A percentile compares a stretch with the other conserved stretches of the same genome.
These are phyloP conservation scores for Labrus mixtus DNA, from an alignment of 2,113 vertebrate species.

Conservation along the genomic window DNA sequence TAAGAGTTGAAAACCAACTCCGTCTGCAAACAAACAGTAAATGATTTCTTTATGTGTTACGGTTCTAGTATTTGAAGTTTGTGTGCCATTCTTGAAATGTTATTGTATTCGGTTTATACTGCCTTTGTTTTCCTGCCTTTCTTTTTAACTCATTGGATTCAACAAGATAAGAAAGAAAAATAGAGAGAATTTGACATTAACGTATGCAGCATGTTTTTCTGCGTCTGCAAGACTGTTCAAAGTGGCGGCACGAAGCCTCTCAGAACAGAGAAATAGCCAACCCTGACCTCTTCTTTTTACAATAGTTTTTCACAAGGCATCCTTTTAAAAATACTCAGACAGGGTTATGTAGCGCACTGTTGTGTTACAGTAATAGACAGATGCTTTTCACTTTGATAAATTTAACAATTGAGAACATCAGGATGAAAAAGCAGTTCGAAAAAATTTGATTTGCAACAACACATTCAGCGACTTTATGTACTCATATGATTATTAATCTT, in stretches of 20 bases:
- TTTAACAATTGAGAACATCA: conserved; percentile 7
- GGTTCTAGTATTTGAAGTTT: conserved; percentile 19
- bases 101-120: conserved; percentile 25
- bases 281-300: conserved; percentile 2
- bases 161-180: conserved; percentile 30
- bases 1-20: background rate
- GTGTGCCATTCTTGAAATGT: conserved; percentile 20
- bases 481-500: background rate
- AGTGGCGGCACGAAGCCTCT: conserved; percentile 38
- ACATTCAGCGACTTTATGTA: background rate
- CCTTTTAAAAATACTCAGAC: conserved; percentile 21
- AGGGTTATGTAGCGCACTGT: conserved; percentile 12
- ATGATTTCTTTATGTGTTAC: conserved; percentile 16
- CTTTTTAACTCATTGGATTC: conserved; percentile 35
- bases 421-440: conserved; percentile 24
- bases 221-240: conserved; percentile 36
- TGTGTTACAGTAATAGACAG: conserved; percentile 7
- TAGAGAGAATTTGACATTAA: conserved; percentile 52
- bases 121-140: background rate
- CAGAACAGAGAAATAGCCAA: conserved; percentile 16
- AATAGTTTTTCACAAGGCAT: conserved; percentile 22
- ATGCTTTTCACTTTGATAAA: conserved; percentile 15
- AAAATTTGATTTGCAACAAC: background rate
- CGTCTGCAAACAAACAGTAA: conserved; percentile 17
- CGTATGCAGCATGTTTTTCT: conserved; percentile 37